These are phyloP conservation scores for Tadarida brasiliensis DNA, from an alignment of 2,797 vertebrate species.

Conservation along the genomic window DNA sequence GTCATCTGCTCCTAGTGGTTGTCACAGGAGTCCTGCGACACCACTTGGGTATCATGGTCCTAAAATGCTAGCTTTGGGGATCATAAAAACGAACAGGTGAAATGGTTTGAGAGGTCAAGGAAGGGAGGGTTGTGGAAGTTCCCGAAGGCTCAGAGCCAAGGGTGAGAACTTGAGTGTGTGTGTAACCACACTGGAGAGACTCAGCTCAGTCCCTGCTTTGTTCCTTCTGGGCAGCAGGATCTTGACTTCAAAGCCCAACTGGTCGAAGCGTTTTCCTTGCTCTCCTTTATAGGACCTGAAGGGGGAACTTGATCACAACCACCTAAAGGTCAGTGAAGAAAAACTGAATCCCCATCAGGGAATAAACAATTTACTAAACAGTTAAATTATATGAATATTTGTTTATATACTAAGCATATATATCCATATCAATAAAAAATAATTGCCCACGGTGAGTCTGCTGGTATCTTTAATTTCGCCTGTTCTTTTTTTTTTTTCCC, in stretches of 20 bases:
- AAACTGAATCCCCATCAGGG: background rate
- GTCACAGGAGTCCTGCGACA: accelerated
- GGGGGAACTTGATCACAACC: background rate
- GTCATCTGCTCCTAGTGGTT: background rate
- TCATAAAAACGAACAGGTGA: background rate
- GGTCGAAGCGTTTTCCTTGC: background rate
- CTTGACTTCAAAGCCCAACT: background rate
- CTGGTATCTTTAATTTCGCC: background rate
- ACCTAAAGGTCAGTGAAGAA: background rate
- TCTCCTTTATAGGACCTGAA: background rate
- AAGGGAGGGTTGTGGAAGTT: background rate
- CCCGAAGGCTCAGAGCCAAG: background rate
- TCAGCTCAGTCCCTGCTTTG: background rate
- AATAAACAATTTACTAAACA: background rate
- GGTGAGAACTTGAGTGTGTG: background rate
- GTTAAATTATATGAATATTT: background rate
- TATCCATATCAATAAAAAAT: background rate
- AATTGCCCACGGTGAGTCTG: background rate
- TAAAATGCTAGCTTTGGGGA: background rate
- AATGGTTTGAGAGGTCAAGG: background rate
- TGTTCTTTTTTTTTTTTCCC: background rate
- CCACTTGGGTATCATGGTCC: background rate
- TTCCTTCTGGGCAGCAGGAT: background rate
- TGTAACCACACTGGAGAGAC: background rate
- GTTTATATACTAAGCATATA: background rate